These are phyloP conservation scores for Cyclopterus lumpus DNA, from an alignment of 2,797 vertebrate genomes.

Conservation along the genomic window DNA sequence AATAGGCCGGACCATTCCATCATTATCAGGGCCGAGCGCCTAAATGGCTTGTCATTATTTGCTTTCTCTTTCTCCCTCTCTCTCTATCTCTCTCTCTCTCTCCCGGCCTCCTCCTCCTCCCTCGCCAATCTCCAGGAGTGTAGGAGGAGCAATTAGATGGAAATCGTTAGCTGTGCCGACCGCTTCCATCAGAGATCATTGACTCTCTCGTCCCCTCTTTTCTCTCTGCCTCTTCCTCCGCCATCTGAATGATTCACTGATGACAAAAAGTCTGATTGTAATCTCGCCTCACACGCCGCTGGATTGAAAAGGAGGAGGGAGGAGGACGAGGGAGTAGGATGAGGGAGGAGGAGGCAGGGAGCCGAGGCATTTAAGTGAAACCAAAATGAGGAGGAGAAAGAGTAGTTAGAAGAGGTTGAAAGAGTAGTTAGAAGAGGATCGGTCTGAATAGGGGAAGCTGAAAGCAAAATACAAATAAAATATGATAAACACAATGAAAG, in stretches of 20 bases:
- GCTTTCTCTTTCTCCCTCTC: slow-evolving; percentile 17
- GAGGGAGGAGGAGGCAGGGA: neutral
- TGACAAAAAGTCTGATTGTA: slow-evolving; percentile 78
- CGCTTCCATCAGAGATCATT: slow-evolving; percentile 74
- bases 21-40: slow-evolving; percentile 74
- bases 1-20: slow-evolving; percentile 64
- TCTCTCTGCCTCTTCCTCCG: slow-evolving; percentile 48
- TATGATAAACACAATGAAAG: neutral
- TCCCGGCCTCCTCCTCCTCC: neutral
- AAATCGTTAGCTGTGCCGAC: slow-evolving; percentile 72
- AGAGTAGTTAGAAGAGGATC: neutral
- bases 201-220: slow-evolving; percentile 61
- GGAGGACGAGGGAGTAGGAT: neutral
- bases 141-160: slow-evolving; percentile 78
- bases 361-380: neutral
- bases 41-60: slow-evolving; percentile 71
- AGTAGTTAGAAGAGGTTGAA: neutral
- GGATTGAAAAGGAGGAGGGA: slow-evolving; percentile 28
- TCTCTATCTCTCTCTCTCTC: slow-evolving; percentile 32
- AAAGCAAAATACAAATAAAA: too few species aligned
- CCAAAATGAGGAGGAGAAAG: neutral
- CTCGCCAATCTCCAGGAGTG: slow-evolving; percentile 39
- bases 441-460: too few species aligned
- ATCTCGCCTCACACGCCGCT: slow-evolving; percentile 58
- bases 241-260: slow-evolving; percentile 75